These are phyloP conservation scores for Chondrosia reniformis DNA, from an alignment of 37 sponge, comb jelly and placozoan genomes.

Conservation along the genomic window DNA sequence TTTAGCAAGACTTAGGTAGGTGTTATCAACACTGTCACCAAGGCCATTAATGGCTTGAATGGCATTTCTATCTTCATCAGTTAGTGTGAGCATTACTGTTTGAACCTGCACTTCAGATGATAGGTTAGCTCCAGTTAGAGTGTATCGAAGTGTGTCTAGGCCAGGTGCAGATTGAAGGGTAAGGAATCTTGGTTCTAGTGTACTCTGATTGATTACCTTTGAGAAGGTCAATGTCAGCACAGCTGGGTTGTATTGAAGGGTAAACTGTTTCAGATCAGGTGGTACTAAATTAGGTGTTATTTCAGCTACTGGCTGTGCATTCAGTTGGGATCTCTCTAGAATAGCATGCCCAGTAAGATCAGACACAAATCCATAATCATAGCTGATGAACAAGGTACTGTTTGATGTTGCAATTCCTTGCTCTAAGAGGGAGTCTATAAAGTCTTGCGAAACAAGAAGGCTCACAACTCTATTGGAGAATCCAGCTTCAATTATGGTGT, in stretches of 20 bases:
- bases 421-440: constrained; percentile 13
- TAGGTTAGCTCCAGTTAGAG: constrained; percentile 65
- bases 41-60: constrained; percentile 46
- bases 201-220: constrained; percentile 59
- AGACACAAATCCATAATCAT: constrained; percentile 48
- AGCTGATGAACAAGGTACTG: constrained; percentile 52
- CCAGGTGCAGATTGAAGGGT: constrained; percentile 57
- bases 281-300: constrained; percentile 49
- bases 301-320: constrained; percentile 30
- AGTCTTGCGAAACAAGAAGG: constrained; percentile 24
- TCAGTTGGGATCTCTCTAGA: constrained; percentile 7
- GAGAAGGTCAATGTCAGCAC: constrained; percentile 61
- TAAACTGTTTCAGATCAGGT: constrained; percentile 49
- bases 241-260: constrained; percentile 64
- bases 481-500: not conserved
- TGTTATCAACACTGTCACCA: constrained; percentile 51
- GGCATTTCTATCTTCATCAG: constrained; percentile 42
- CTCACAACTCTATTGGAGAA: constrained; percentile 15
- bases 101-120: constrained; percentile 4
- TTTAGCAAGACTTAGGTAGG: constrained; percentile 61
- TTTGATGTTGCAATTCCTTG: constrained; percentile 38
- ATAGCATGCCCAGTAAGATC: constrained; percentile 52
- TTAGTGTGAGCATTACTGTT: constrained; percentile 40
- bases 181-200: constrained; percentile 67
- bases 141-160: constrained; percentile 32